Evolutionary conservation across 2,888 invertebrate genomes (phyloP).

Genomic region (Ephialtes manifestator): DNA sequence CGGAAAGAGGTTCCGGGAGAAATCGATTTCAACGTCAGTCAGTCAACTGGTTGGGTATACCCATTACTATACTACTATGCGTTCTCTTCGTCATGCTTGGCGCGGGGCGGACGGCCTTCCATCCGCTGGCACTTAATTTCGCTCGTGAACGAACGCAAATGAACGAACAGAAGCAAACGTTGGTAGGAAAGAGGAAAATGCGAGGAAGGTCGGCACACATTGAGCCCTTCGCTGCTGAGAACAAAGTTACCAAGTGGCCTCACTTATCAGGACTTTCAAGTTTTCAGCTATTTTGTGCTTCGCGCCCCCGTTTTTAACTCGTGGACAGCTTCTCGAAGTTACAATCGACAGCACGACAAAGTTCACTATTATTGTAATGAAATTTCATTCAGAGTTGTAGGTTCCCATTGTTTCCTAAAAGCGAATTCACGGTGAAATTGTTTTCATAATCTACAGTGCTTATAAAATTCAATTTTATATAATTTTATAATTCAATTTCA

Average conservation of each 20-base stretch:
- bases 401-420: no score
- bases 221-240: conserved; percentile 17
- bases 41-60: conserved; percentile 14
- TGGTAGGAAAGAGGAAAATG: background rate
- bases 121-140: conserved; percentile 64
- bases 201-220: conserved; percentile 1
- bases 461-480: no score
- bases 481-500: no score
- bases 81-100: conserved; percentile 36
- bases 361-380: background rate
- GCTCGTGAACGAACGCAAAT: conserved; percentile 53
- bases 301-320: background rate
- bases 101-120: conserved; percentile 39
- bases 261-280: conserved; percentile 21
- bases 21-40: conserved; percentile 72
- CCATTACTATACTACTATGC: conserved; percentile 7
- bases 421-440: no score
- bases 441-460: no score
- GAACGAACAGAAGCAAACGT: conserved; percentile 7
- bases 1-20: conserved; percentile 34
- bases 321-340: background rate
- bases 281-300: conserved; percentile 2
- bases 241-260: conserved; percentile 34
- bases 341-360: background rate
- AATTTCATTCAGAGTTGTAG: background rate